phyloP scores from a whole-genome alignment of 2,888 invertebrate genomes.

The Dysmachus trigonus region DNA sequence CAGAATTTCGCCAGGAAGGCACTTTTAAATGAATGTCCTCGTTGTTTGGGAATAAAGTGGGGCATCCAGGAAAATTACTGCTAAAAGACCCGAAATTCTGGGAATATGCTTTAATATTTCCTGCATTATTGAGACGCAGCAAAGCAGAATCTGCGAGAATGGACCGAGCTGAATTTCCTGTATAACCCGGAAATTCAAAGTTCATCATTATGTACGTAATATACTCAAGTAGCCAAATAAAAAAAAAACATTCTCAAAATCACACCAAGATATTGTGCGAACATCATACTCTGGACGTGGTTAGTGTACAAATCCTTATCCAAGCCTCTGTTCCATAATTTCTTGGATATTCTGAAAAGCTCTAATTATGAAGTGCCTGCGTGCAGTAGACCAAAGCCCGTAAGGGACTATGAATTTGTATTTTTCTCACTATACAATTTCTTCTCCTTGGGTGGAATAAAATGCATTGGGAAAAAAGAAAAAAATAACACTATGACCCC shows the following conservation, averaged over 20 bases:
- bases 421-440: constrained; percentile 5
- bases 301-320: background rate
- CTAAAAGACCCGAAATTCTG: background rate
- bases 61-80: background rate
- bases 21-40: background rate
- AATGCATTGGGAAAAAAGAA: background rate
- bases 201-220: background rate
- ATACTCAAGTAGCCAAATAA: background rate
- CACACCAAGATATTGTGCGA: background rate
- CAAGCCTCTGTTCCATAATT: background rate
- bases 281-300: background rate
- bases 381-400: background rate
- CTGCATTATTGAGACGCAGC: background rate
- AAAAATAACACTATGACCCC: background rate
- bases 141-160: background rate
- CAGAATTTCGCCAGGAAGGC: background rate
- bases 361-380: background rate
- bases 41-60: background rate
- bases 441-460: background rate
- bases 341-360: background rate
- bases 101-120: background rate
- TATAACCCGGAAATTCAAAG: background rate
- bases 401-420: background rate
- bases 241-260: background rate
- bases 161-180: background rate